A percentile compares a stretch with the other conserved stretches of the same genome.
Evolutionary conservation across 2,113 vertebrate species (phyloP).

Genomic region (Oenanthe oenanthe): DNA sequence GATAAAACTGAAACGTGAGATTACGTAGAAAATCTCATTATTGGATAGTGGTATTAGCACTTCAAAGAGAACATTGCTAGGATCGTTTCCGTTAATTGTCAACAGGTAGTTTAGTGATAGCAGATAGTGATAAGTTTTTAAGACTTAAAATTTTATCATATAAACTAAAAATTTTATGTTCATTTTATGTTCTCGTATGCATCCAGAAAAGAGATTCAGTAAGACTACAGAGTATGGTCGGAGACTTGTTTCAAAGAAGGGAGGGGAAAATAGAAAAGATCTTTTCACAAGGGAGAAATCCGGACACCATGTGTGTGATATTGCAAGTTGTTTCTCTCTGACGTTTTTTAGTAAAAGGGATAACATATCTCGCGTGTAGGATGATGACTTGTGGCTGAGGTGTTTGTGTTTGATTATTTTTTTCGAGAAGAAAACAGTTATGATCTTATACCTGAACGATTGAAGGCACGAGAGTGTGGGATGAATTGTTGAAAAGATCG

Average conservation of each 20-base stretch:
- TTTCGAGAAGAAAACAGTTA: not conserved
- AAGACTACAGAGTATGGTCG: not conserved
- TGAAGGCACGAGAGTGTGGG: not conserved
- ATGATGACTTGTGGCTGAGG: not conserved
- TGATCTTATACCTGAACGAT: not conserved
- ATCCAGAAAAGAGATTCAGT: not conserved
- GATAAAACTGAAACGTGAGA: not conserved
- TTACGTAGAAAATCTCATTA: not conserved
- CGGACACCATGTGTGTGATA: not conserved
- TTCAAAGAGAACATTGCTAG: not conserved
- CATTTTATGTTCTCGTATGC: not conserved
- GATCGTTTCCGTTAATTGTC: not conserved
- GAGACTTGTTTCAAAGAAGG: not conserved
- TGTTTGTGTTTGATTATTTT: not conserved
- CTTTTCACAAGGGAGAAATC: not conserved
- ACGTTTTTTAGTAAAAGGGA: not conserved
- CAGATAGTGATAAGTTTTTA: not conserved
- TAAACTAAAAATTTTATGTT: not conserved
- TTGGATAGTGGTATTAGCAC: not conserved
- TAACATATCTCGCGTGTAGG: accelerated
- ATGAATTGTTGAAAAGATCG: not conserved
- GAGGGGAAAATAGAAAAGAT: accelerated
- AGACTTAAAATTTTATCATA: not conserved
- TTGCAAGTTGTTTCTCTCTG: not conserved
- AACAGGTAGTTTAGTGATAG: not conserved